A percentile compares a stretch with the other conserved stretches of the same genome.
Evolutionary conservation across 2,888 invertebrate genomes (phyloP).

Genomic region (Spicauda simplicius): DNA sequence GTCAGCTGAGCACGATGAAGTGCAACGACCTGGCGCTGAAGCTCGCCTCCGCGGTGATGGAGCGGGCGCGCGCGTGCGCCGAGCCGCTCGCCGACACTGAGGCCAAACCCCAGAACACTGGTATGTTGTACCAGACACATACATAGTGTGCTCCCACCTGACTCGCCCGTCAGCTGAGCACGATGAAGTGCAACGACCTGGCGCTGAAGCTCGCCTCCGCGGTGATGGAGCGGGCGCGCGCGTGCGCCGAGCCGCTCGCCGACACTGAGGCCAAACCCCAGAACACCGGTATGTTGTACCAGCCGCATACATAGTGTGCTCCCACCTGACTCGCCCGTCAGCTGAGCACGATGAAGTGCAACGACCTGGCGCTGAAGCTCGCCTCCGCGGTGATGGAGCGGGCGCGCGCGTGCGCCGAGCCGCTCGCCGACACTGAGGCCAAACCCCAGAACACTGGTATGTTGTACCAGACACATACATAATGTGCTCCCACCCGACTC

Average conservation of each 20-base stretch:
- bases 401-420: too few species aligned
- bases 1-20: constrained; percentile 85
- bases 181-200: constrained; percentile 85
- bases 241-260: constrained; percentile 37
- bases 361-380: constrained; percentile 69
- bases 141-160: constrained; percentile 43
- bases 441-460: constrained; percentile 30
- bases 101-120: constrained; percentile 30
- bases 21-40: constrained; percentile 86
- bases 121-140: background rate
- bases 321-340: constrained; percentile 81
- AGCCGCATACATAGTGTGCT: background rate
- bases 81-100: constrained; percentile 46
- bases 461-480: too few species aligned
- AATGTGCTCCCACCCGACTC: too few species aligned
- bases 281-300: background rate
- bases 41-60: constrained; percentile 83
- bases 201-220: constrained; percentile 84
- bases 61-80: constrained; percentile 65
- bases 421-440: constrained; percentile 57
- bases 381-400: constrained; percentile 68
- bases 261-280: constrained; percentile 47
- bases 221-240: constrained; percentile 80
- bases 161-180: constrained; percentile 86
- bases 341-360: constrained; percentile 84